Base-by-base conservation (phyloP, 1,140 invertebrate species). In the Brachionus calyciflorus region DNA sequence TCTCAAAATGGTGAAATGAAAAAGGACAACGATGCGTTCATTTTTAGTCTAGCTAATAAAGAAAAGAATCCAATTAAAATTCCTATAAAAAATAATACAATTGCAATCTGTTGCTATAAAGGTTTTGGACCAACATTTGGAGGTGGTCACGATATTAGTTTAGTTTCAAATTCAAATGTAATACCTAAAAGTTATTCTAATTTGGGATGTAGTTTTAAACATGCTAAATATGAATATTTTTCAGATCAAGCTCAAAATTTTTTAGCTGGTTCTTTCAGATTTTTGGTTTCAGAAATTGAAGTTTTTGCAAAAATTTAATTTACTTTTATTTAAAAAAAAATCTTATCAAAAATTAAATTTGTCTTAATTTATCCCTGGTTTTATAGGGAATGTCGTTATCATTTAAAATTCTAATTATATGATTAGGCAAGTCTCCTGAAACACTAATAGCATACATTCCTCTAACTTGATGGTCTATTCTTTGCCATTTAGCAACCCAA, bases 401-500 rank as follows among this genome's bases (percentile, higher is more conserved):
- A n/a, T 17, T 51, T 19, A 75, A 12, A 7, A 7, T 30, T 41
- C 75, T 9, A 21, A 28, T 48, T 17, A 76, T 44, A 33, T 44
- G 12, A 30, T 40, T 26, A 0, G 78, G 78, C 12, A 79, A 44
- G 14, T 48, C 51, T 17, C 78, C 78, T 14, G 77, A 78, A 12
- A 79, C 78, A 69, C 60, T 70, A 44, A 78, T 78, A n/a, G 78
- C 78, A 55, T 79, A 79, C 44, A 78, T 69, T 41, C 78, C 78
- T 26, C 33, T 14, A 44, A 60, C 65, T 30, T 68, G 87, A 88
- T 90, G 88, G 93, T 92, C 91, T 81, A 95, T 92, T 85, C 92
- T 88, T 84, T 96, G 93, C 93, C 93, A 96, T 85, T 95, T 96
- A 78, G 91, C 92, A 1, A 96, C 93, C 94, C 94, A 96, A 83